Evolutionary conservation across 2,888 invertebrate genomes (phyloP).

Genomic region (Agonopterix arenella): DNA sequence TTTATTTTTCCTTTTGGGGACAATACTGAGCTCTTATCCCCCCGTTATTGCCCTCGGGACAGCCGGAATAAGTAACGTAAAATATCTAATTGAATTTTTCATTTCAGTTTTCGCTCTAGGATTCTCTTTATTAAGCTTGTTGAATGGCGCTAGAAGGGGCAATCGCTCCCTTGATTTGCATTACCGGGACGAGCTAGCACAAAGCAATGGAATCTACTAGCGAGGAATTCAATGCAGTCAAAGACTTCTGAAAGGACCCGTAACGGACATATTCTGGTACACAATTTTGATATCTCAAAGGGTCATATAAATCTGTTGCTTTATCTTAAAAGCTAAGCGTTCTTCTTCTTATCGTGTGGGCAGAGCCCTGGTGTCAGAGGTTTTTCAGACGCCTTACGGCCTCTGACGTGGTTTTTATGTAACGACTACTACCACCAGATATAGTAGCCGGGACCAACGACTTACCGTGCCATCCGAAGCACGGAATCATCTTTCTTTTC

Average conservation of each 20-base stretch:
- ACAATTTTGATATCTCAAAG: slow-evolving; percentile 6
- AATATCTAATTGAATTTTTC: slow-evolving; percentile 63
- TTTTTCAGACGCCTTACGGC: too few relatives aligned
- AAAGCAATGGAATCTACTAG: slow-evolving; percentile 36
- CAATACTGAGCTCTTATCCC: slow-evolving; percentile 30
- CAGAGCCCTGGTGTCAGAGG: too few relatives aligned
- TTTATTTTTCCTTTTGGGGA: slow-evolving; percentile 36
- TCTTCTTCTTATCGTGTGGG: too few relatives aligned
- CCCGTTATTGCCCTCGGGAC: slow-evolving; percentile 37
- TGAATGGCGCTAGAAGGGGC: slow-evolving; percentile 46
- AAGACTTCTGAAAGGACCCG: slow-evolving; percentile 20
- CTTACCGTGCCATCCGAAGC: too few relatives aligned
- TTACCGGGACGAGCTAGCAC: slow-evolving; percentile 35
- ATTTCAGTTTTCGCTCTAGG: slow-evolving; percentile 41
- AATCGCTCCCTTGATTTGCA: slow-evolving; percentile 55
- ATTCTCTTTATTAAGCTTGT: slow-evolving; percentile 53
- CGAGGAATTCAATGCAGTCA: slow-evolving; percentile 34
- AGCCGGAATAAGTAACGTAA: slow-evolving; percentile 31
- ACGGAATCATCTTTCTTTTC: too few relatives aligned
- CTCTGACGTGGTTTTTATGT: too few relatives aligned
- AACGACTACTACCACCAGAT: too few relatives aligned
- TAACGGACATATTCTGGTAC: slow-evolving; percentile 5
- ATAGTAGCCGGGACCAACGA: too few relatives aligned
- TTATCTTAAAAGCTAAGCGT: background rate
- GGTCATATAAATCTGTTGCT: slow-evolving; percentile 1